These are phyloP conservation scores for Drosophila jambulina DNA, from an alignment of 1,140 invertebrate genomes.

Conservation along the genomic window DNA sequence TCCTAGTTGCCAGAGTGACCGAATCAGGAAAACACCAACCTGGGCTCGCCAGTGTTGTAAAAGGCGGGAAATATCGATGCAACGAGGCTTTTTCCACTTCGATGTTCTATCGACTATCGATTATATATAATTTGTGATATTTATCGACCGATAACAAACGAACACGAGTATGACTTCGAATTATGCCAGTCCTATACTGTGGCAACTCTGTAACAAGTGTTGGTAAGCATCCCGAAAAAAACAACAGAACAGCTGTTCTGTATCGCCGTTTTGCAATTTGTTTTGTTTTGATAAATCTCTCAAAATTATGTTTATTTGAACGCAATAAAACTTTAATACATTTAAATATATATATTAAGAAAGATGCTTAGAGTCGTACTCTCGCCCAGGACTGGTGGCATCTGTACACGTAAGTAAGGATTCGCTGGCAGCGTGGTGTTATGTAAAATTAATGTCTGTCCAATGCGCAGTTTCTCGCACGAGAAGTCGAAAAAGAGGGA, in stretches of 20 bases:
- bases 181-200: not conserved
- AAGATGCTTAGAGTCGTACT: conserved; percentile 47
- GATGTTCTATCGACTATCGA: not conserved
- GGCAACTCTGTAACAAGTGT: not conserved
- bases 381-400: not conserved
- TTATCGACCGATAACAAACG: no score
- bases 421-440: conserved; percentile 30
- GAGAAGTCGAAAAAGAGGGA: conserved; percentile 43
- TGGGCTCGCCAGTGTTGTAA: not conserved
- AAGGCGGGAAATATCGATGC: not conserved
- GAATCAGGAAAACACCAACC: not conserved
- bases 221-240: not conserved
- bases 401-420: conserved; percentile 57
- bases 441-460: conserved; percentile 53
- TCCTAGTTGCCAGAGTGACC: conserved; percentile 4
- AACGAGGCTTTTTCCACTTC: not conserved
- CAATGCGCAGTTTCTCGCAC: conserved; percentile 48
- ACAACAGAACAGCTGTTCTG: not conserved
- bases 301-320: conserved; percentile 15
- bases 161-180: not conserved
- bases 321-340: not conserved
- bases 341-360: not conserved
- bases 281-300: conserved; percentile 14
- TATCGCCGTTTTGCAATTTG: conserved; percentile 3
- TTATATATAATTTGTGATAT: no score